Evolutionary conservation across 2,113 vertebrate species (phyloP).

Genomic region (Trichomycterus rosablanca): DNA sequence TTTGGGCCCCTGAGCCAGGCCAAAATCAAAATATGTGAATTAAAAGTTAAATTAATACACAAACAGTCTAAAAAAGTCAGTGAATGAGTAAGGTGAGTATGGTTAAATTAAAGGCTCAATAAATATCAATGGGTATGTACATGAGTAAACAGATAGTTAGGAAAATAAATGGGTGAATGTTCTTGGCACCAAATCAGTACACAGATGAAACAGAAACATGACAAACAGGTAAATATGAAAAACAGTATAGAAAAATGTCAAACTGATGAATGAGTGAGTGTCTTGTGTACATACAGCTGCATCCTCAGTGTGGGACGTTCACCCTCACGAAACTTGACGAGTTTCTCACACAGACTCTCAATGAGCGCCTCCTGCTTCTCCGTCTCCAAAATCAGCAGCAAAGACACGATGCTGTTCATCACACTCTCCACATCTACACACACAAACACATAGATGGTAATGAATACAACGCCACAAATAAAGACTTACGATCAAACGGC

Average conservation of each 20-base stretch:
- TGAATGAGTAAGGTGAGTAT: too few species aligned
- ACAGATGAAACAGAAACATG: too few species aligned
- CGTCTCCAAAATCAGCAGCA: constrained; percentile 91
- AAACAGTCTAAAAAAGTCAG: too few species aligned
- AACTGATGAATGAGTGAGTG: neutral
- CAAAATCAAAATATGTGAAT: too few species aligned
- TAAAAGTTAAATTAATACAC: too few species aligned
- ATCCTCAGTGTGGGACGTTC: constrained; percentile 91
- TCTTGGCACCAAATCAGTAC: too few species aligned
- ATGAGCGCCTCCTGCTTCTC: constrained; percentile 94
- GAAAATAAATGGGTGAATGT: neutral
- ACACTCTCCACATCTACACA: constrained; percentile 89
- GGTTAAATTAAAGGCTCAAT: too few species aligned
- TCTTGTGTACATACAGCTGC: constrained; percentile 82
- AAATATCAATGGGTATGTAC: too few species aligned
- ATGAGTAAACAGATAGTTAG: neutral
- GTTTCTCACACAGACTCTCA: constrained; percentile 92
- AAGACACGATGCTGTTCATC: constrained; percentile 96
- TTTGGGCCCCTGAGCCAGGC: too few species aligned
- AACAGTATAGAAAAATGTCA: neutral
- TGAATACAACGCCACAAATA: neutral
- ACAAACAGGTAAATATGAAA: neutral
- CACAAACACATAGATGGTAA: neutral
- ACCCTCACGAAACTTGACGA: constrained; percentile 93
- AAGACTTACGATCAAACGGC: neutral